These are phyloP conservation scores for Noctua janthina DNA, from an alignment of 2,888 invertebrate genomes.

Conservation along the genomic window DNA sequence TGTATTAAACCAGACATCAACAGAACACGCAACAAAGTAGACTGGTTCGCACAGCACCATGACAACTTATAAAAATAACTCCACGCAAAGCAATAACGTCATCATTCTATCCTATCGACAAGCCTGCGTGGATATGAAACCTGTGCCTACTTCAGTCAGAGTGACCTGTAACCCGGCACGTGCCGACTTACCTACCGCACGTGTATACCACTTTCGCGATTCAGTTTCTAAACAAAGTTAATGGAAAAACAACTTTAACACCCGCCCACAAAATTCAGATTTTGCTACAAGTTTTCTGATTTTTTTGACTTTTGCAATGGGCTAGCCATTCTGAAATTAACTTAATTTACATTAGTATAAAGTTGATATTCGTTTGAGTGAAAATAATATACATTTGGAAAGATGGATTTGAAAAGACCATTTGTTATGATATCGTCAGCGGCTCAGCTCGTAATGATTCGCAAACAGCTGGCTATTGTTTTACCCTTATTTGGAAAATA, in stretches of 20 bases:
- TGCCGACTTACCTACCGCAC: background rate
- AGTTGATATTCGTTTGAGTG: no score
- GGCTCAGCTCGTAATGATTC: slow-evolving; percentile 10
- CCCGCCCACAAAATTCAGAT: no score
- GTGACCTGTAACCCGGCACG: slow-evolving; percentile 36
- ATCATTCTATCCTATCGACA: background rate
- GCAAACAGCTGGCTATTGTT: slow-evolving; percentile 13
- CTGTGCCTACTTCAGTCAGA: slow-evolving; percentile 18
- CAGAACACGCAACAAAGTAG: background rate
- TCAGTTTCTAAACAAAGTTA: background rate
- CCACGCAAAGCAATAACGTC: slow-evolving; percentile 1
- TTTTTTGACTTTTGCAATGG: no score
- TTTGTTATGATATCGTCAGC: slow-evolving; percentile 1
- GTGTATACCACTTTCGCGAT: slow-evolving; percentile 2
- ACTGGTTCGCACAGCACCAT: slow-evolving; percentile 8
- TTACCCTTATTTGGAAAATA: background rate
- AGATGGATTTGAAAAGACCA: no score
- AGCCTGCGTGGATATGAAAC: background rate
- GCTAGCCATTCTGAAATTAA: no score
- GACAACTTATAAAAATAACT: slow-evolving; percentile 15
- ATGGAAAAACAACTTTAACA: background rate
- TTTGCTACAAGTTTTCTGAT: no score
- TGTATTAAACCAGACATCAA: background rate
- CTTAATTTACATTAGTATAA: no score
- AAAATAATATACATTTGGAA: no score